A percentile compares a stretch with the other conserved stretches of the same genome.
These are phyloP conservation scores for Ia io DNA, from an alignment of 2,113 vertebrate species.

Conservation along the genomic window DNA sequence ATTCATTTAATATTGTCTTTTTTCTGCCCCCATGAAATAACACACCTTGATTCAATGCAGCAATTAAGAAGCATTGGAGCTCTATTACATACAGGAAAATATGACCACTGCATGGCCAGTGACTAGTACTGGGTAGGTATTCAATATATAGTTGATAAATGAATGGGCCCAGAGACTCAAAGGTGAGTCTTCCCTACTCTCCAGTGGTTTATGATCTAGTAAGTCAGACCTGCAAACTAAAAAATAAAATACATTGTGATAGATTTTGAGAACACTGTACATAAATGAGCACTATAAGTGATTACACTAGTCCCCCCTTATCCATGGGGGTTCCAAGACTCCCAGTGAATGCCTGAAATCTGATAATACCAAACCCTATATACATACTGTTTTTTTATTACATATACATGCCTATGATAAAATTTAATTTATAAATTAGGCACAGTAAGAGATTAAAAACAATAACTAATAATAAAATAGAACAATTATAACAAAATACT, in stretches of 20 bases:
- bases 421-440: background rate
- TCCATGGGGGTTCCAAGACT: background rate
- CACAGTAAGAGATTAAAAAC: background rate
- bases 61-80: background rate
- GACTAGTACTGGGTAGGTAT: background rate
- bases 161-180: background rate
- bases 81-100: background rate
- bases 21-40: constrained; percentile 58
- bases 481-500: background rate
- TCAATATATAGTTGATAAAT: background rate
- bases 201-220: background rate
- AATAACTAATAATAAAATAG: background rate
- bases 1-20: constrained; percentile 35
- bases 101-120: background rate
- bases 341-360: background rate
- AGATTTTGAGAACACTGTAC: background rate
- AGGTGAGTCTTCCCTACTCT: background rate
- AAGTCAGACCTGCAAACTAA: background rate
- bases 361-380: background rate
- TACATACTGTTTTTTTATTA: background rate
- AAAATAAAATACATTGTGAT: background rate
- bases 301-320: background rate
- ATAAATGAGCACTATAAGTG: constrained; percentile 61
- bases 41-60: background rate
- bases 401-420: background rate